Evolutionary conservation across 2,797 vertebrate species (phyloP).

Genomic region (Zenarchopterus dispar): DNA sequence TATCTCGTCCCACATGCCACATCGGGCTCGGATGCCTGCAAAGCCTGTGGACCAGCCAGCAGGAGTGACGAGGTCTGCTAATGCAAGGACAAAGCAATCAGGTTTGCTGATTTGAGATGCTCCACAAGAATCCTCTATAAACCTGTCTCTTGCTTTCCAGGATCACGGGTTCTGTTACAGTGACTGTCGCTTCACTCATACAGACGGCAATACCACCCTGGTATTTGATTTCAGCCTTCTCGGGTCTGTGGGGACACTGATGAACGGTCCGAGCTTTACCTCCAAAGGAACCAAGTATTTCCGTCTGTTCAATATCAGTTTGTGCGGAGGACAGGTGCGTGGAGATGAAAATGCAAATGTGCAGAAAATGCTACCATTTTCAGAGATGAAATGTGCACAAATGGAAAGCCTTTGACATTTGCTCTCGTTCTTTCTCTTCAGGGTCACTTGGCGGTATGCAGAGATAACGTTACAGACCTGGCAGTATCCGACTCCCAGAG

Average conservation of each 20-base stretch:
- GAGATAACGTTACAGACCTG: slow-evolving; percentile 94
- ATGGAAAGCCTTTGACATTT: background rate
- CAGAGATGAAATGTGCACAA: background rate
- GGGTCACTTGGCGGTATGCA: slow-evolving; percentile 88
- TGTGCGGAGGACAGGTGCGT: slow-evolving; percentile 91
- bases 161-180: slow-evolving; percentile 93
- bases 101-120: background rate
- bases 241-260: slow-evolving; percentile 86
- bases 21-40: slow-evolving; percentile 87
- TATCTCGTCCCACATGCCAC: slow-evolving; percentile 88
- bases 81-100: background rate
- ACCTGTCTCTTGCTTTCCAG: slow-evolving; percentile 66
- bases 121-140: background rate
- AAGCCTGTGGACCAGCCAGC: slow-evolving; percentile 92
- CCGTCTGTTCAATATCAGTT: slow-evolving; percentile 95
- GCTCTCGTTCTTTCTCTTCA: slow-evolving; percentile 71
- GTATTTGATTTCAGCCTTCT: slow-evolving; percentile 90
- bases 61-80: slow-evolving; percentile 86
- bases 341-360: background rate
- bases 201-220: slow-evolving; percentile 86
- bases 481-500: slow-evolving; percentile 85
- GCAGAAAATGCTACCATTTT: slow-evolving; percentile 1
- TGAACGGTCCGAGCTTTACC: slow-evolving; percentile 96
- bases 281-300: slow-evolving; percentile 97
- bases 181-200: slow-evolving; percentile 88